A percentile compares a stretch with the other conserved stretches of the same genome.
Evolutionary conservation across 2,797 vertebrate genomes (phyloP).

Genomic region (Taeniopygia guttata): DNA sequence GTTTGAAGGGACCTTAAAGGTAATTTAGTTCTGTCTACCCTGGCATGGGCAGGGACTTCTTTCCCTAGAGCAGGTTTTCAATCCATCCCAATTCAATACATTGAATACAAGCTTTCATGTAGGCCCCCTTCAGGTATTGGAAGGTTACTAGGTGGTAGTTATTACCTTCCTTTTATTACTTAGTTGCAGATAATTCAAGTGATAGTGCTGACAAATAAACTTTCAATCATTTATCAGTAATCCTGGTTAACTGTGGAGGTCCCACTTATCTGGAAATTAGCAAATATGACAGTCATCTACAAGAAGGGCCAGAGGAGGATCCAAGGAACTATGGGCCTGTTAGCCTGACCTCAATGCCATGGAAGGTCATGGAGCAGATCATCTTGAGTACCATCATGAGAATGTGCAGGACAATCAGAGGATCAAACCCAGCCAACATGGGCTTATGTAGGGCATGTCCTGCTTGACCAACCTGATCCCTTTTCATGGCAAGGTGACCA

Average conservation of each 20-base stretch:
- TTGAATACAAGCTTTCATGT: neutral
- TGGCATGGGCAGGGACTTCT: neutral
- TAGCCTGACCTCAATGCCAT: accelerated
- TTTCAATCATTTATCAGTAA: neutral
- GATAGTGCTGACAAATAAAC: neutral
- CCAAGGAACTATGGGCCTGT: neutral
- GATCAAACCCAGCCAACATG: neutral
- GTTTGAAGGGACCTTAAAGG: neutral
- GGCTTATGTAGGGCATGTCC: neutral
- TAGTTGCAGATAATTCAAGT: neutral
- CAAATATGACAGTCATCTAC: neutral
- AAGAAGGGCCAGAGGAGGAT: neutral
- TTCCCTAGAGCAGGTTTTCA: neutral
- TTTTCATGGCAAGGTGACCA: neutral
- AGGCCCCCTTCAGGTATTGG: neutral
- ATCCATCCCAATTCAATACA: neutral
- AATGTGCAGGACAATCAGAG: neutral
- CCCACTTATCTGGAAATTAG: neutral
- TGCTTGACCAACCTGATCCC: neutral
- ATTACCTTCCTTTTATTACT: neutral
- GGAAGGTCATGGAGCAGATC: neutral
- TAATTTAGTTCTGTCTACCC: neutral
- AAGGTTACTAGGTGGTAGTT: neutral
- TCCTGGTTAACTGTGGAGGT: neutral
- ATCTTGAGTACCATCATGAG: accelerated